phyloP scores from a whole-genome alignment of 1,140 invertebrate species.

The Bombus impatiens region DNA sequence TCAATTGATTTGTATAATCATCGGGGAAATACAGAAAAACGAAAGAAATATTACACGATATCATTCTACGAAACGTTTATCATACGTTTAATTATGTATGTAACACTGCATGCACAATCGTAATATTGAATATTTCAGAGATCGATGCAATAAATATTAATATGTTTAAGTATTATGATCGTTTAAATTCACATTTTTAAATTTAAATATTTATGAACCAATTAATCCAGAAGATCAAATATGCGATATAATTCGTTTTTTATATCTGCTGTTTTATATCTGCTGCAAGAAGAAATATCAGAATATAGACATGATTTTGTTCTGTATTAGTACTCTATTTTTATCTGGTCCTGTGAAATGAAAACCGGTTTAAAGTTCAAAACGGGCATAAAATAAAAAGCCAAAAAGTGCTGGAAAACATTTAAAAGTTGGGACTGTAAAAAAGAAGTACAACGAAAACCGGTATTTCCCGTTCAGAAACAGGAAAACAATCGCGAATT shows the following conservation, averaged over 20 bases:
- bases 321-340: too few species aligned
- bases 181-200: too few species aligned
- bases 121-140: neutral
- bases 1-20: neutral
- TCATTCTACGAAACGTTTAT: neutral
- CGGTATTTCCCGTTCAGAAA: conserved; percentile 15
- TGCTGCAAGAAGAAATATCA: too few species aligned
- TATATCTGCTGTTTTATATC: too few species aligned
- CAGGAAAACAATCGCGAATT: conserved; percentile 27
- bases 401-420: neutral
- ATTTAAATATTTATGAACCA: neutral
- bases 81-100: neutral
- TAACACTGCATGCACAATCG: neutral
- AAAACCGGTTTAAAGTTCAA: too few species aligned
- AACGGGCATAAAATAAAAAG: neutral
- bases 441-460: neutral
- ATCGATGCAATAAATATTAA: neutral
- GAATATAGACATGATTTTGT: too few species aligned
- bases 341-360: neutral
- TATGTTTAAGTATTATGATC: too few species aligned
- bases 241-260: too few species aligned
- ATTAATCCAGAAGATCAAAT: neutral
- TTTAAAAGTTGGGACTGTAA: neutral
- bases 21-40: neutral
- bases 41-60: neutral